Percentiles rank a stretch among this genome's conserved stretches.
phyloP scores from a whole-genome alignment of 2,797 vertebrate species.

The Anguilla pacifica region DNA sequence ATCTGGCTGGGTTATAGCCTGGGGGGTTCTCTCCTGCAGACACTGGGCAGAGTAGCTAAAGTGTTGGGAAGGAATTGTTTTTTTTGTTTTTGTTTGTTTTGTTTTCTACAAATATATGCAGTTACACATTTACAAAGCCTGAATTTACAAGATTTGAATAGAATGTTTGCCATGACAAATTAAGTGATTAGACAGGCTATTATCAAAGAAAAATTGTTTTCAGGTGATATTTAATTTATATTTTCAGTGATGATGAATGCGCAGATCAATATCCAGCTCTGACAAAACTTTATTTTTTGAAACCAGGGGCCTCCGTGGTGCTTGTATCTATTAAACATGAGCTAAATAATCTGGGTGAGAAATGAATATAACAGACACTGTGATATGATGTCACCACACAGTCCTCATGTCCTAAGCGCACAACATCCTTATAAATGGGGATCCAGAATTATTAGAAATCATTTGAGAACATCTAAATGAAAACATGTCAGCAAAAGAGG shows the following conservation, averaged over 20 bases:
- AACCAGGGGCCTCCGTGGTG: not conserved
- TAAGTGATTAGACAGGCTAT: not conserved
- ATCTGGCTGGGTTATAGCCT: too few relatives aligned
- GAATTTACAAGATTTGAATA: too few relatives aligned
- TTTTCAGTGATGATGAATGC: constrained; percentile 15
- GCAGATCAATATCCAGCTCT: constrained; percentile 20
- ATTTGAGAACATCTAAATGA: not conserved
- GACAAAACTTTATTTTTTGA: constrained; percentile 17
- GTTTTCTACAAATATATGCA: too few relatives aligned
- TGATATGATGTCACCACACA: not conserved
- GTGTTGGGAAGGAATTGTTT: too few relatives aligned
- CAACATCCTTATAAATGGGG: constrained; percentile 10
- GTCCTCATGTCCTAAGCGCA: not conserved
- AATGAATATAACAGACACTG: not conserved
- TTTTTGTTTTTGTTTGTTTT: too few relatives aligned
- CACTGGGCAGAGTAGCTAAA: too few relatives aligned
- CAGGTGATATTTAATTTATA: not conserved
- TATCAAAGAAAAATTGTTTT: not conserved
- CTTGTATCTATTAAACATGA: constrained; percentile 4
- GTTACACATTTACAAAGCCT: too few relatives aligned
- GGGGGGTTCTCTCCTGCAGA: too few relatives aligned
- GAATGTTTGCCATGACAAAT: not conserved
- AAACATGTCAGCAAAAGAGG: not conserved
- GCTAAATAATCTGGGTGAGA: not conserved
- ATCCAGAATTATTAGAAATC: not conserved